Percentiles rank a stretch among this genome's conserved stretches.
These are phyloP conservation scores for Pitangus sulphuratus DNA, from an alignment of 2,797 vertebrate genomes.

Conservation along the genomic window DNA sequence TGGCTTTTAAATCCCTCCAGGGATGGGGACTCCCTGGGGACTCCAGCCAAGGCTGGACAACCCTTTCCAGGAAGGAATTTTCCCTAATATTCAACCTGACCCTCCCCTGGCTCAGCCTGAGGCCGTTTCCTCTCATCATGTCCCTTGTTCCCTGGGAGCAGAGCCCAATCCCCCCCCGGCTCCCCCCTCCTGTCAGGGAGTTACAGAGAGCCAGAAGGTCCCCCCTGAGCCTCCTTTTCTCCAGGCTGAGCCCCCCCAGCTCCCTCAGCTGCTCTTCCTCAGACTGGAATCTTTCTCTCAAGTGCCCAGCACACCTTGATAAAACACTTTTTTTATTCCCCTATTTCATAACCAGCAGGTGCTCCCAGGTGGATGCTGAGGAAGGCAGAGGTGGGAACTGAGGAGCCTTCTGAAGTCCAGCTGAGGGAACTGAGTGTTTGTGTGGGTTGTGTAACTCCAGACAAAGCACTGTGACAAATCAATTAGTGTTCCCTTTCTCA, in stretches of 20 bases:
- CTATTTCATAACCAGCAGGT: not conserved
- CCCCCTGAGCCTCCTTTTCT: not conserved
- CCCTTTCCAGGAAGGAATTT: not conserved
- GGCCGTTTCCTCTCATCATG: not conserved
- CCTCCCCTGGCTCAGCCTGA: not conserved
- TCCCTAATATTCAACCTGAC: not conserved
- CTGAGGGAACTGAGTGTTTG: not conserved
- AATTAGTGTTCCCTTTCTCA: not conserved
- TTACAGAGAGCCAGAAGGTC: not conserved
- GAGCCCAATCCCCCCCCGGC: too few species aligned
- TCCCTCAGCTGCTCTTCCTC: not conserved
- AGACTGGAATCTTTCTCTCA: not conserved
- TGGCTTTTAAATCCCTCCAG: not conserved
- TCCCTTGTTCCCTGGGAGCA: not conserved
- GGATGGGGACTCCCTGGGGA: not conserved
- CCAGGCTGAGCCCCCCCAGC: not conserved
- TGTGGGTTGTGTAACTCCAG: not conserved
- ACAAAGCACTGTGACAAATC: not conserved
- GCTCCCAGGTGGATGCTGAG: not conserved
- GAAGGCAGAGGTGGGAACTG: not conserved
- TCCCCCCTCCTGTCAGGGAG: too few species aligned
- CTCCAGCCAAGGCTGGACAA: not conserved
- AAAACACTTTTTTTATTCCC: too few species aligned
- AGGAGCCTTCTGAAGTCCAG: not conserved
- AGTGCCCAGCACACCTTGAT: not conserved